Percentiles rank a stretch among this genome's conserved stretches.
phyloP scores from a whole-genome alignment of 2,797 vertebrate species.

The Psittacula echo region DNA sequence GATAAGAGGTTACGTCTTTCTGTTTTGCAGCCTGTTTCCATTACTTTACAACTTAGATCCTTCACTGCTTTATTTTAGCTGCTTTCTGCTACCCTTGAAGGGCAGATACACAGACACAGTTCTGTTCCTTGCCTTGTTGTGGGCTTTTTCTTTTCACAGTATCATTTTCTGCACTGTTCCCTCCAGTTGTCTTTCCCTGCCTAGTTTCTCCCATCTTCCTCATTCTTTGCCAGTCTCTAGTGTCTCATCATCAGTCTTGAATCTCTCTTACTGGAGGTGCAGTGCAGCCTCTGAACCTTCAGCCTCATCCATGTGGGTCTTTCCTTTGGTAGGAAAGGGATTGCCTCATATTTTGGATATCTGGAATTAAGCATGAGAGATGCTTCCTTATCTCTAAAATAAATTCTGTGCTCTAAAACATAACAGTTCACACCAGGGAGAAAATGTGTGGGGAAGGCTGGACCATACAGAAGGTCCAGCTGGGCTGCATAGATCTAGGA shows the following conservation, averaged over 20 bases:
- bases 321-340: background rate
- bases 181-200: background rate
- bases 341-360: background rate
- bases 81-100: background rate
- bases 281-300: background rate
- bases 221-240: background rate
- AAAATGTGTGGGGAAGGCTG: background rate
- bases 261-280: background rate
- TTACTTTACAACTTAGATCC: background rate
- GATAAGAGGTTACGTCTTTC: background rate
- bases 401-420: background rate
- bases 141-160: background rate
- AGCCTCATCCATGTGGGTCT: background rate
- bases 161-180: background rate
- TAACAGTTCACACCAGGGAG: background rate
- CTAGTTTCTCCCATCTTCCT: background rate
- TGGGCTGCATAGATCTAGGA: background rate
- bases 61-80: background rate
- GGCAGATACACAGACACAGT: background rate
- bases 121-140: background rate
- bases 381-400: background rate
- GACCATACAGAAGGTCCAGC: too few relatives aligned
- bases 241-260: background rate
- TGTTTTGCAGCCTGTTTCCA: background rate
- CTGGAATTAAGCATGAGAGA: background rate